Percentiles rank a stretch among this genome's conserved stretches.
These are phyloP conservation scores for Polydrusus tereticollis DNA, from an alignment of 2,888 invertebrate species.

Conservation along the genomic window DNA sequence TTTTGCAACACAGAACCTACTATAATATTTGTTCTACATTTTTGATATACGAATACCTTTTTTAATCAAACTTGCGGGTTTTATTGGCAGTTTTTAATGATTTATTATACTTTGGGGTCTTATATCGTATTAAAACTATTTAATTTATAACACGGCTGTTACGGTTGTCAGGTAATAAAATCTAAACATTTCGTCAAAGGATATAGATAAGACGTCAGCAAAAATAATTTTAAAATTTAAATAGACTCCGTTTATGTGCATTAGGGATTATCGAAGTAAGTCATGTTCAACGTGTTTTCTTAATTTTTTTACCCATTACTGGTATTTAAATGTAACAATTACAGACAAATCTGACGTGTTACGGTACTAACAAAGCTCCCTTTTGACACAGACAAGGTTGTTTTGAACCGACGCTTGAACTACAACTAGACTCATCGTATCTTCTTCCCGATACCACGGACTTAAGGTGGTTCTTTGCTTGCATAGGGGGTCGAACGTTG, in stretches of 20 bases:
- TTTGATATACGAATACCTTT: neutral
- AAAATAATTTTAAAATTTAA: slow-evolving; percentile 24
- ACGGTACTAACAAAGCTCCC: too few relatives aligned
- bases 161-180: slow-evolving; percentile 18
- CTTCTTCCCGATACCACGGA: too few relatives aligned
- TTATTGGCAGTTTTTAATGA: slow-evolving; percentile 13
- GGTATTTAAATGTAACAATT: neutral
- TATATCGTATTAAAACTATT: slow-evolving; percentile 8
- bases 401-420: too few relatives aligned
- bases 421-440: too few relatives aligned
- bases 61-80: neutral
- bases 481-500: too few relatives aligned
- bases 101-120: slow-evolving; percentile 1
- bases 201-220: slow-evolving; percentile 25
- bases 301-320: neutral
- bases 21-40: neutral
- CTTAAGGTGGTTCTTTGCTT: too few relatives aligned
- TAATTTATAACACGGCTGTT: slow-evolving; percentile 18
- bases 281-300: neutral
- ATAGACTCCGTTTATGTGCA: slow-evolving; percentile 22
- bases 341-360: too few relatives aligned
- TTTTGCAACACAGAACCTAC: neutral
- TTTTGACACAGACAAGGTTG: too few relatives aligned
- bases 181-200: slow-evolving; percentile 30
- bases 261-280: slow-evolving; percentile 11